A percentile compares a stretch with the other conserved stretches of the same genome.
These are phyloP conservation scores for Pangasius krempfi DNA, from an alignment of 2,797 vertebrate genomes.

Conservation along the genomic window DNA sequence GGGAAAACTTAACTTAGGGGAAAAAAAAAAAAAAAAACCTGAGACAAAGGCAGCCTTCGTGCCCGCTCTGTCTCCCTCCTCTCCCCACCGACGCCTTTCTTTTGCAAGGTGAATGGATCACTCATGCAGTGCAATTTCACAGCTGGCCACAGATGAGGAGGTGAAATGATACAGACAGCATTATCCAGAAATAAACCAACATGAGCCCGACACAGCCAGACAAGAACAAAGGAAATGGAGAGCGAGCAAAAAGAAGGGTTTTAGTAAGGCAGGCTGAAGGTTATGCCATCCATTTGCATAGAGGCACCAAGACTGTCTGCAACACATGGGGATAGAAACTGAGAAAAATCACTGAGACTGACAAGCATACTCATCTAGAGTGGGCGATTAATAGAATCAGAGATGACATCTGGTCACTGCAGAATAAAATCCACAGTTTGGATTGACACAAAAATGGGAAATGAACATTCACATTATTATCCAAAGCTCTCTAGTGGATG, in stretches of 20 bases:
- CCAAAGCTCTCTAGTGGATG: neutral
- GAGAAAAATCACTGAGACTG: constrained; percentile 37
- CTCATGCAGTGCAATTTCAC: constrained; percentile 51
- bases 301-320: constrained; percentile 16
- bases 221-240: constrained; percentile 16
- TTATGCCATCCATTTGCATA: constrained; percentile 47
- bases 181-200: constrained; percentile 56
- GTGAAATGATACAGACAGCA: constrained; percentile 42
- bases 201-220: constrained; percentile 16
- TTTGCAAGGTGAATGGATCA: constrained; percentile 50
- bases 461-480: neutral
- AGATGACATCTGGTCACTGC: constrained; percentile 26
- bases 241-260: constrained; percentile 40
- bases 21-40: neutral
- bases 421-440: constrained; percentile 25
- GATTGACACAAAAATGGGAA: constrained; percentile 10
- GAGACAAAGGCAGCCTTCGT: neutral
- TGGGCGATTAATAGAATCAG: constrained; percentile 41
- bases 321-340: constrained; percentile 20
- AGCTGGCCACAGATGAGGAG: constrained; percentile 49
- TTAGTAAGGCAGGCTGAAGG: constrained; percentile 7
- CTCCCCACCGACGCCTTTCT: neutral
- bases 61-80: constrained; percentile 2
- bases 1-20: neutral
- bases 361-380: constrained; percentile 2